phyloP scores from a whole-genome alignment of 1,140 invertebrate genomes.

The Conus betulinus region DNA sequence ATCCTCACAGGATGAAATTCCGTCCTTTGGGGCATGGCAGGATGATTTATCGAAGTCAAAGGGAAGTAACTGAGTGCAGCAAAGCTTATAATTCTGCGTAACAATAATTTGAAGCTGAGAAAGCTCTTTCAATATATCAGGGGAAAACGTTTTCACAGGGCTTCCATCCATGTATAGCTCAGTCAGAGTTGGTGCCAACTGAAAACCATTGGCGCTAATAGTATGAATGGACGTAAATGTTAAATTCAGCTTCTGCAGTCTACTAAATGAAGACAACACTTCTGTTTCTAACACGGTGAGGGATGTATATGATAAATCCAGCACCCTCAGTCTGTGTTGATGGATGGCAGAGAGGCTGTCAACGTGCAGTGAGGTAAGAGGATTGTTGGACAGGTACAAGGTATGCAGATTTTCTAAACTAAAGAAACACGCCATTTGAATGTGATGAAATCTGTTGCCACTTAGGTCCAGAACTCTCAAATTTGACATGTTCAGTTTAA shows the following conservation, averaged over 20 bases:
- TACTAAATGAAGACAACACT: conserved; percentile 15
- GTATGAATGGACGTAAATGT: not conserved
- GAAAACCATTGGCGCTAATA: conserved; percentile 27
- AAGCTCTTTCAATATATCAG: conserved; percentile 31
- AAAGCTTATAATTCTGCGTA: conserved; percentile 46
- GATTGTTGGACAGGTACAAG: conserved; percentile 24
- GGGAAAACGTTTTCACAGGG: conserved; percentile 33
- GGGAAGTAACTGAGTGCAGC: conserved; percentile 46
- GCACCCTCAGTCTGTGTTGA: not conserved
- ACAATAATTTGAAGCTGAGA: conserved; percentile 8
- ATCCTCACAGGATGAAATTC: conserved; percentile 54
- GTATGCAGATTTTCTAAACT: conserved; percentile 12
- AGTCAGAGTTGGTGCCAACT: not conserved
- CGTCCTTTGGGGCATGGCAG: conserved; percentile 35
- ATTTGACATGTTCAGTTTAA: not conserved
- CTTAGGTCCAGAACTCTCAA: conserved; percentile 17
- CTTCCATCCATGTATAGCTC: conserved; percentile 19
- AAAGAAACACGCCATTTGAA: not conserved
- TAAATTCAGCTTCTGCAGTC: conserved; percentile 14
- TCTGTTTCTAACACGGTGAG: conserved; percentile 4
- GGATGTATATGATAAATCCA: not conserved
- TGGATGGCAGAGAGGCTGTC: not conserved
- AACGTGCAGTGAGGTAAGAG: not conserved
- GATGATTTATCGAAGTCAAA: not conserved
- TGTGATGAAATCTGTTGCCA: conserved; percentile 9